Conservation (phyloP, 2,113 vertebrate genomes). For the Eretmochelys imbricata region DNA sequence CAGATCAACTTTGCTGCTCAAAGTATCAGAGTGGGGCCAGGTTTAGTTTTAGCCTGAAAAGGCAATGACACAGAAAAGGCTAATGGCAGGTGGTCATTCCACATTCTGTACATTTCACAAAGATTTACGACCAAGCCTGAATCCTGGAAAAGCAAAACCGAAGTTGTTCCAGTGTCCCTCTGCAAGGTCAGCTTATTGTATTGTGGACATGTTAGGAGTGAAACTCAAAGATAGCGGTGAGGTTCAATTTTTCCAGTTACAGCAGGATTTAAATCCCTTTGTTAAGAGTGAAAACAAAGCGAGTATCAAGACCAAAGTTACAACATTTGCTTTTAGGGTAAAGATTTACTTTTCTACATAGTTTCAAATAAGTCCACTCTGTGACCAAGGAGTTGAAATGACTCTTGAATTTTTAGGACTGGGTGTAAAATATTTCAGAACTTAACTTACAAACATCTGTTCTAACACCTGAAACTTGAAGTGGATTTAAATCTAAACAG, state of each 20-base stretch:
- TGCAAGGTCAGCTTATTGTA: constrained; percentile 52
- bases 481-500: neutral
- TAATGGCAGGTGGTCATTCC: constrained; percentile 49
- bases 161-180: neutral
- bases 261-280: neutral
- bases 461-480: neutral
- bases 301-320: neutral
- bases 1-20: constrained; percentile 30
- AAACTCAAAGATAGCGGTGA: neutral
- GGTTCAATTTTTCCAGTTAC: neutral
- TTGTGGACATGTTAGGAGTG: constrained; percentile 10
- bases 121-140: constrained; percentile 53
- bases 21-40: neutral
- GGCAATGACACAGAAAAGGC: constrained; percentile 51
- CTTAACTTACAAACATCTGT: neutral
- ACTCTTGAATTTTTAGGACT: neutral
- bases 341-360: neutral
- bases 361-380: neutral
- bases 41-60: constrained; percentile 56
- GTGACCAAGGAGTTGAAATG: neutral
- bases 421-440: neutral
- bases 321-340: neutral
- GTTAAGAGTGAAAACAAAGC: neutral
- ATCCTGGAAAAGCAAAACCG: constrained; percentile 9
- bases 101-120: constrained; percentile 46